These are phyloP conservation scores for Xiphophorus maculatus DNA, from an alignment of 2,113 vertebrate genomes.

Conservation along the genomic window DNA sequence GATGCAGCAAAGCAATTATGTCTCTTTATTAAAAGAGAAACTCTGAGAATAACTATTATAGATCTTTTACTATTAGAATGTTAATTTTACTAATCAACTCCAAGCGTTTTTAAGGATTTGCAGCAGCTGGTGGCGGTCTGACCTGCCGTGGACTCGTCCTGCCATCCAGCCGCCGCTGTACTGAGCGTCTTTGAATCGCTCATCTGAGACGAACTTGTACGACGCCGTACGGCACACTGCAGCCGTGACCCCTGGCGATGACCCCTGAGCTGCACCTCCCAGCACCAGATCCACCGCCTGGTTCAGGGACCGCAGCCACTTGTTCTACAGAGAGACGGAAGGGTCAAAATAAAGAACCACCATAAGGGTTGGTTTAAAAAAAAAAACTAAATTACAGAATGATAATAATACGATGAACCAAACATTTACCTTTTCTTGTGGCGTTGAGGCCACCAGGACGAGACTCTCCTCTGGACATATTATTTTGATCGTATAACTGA, in stretches of 20 bases:
- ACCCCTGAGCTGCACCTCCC: conserved; percentile 76
- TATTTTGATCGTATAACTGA: conserved; percentile 90
- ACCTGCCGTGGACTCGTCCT: conserved; percentile 95
- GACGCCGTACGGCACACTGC: conserved; percentile 90
- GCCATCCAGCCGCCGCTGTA: conserved; percentile 92
- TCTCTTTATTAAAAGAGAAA: no score
- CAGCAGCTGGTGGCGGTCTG: background rate
- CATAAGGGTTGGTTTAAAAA: background rate
- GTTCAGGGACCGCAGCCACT: conserved; percentile 92
- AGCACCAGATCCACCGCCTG: conserved; percentile 92
- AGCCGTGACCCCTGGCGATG: conserved; percentile 74
- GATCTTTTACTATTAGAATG: no score
- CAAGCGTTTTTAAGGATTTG: no score
- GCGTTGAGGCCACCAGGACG: conserved; percentile 88
- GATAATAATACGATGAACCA: background rate
- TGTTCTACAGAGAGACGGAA: conserved; percentile 78
- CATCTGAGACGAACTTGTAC: conserved; percentile 90
- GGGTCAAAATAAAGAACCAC: background rate
- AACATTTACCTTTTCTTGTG: conserved; percentile 90
- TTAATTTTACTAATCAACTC: no score
- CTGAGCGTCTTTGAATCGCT: conserved; percentile 88
- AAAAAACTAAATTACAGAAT: no score
- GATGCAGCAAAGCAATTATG: no score
- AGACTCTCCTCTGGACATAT: conserved; percentile 94
- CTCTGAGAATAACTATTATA: no score